Percentiles rank a stretch among this genome's conserved stretches.
These are phyloP conservation scores for Cuniculus paca DNA, from an alignment of 2,797 vertebrate genomes.

Conservation along the genomic window DNA sequence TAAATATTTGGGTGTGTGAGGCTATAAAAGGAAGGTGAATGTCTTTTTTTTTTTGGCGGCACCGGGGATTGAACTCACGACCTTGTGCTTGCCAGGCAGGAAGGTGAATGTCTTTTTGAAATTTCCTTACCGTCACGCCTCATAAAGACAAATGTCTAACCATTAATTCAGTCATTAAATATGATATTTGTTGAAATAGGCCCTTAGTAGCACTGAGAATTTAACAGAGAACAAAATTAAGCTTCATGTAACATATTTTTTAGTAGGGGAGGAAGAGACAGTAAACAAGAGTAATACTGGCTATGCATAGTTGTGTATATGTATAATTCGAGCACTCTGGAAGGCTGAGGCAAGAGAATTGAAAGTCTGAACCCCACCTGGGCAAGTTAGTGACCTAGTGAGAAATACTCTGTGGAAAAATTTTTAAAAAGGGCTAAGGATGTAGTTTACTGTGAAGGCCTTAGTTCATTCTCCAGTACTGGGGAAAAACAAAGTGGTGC, in stretches of 20 bases:
- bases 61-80: too few relatives aligned
- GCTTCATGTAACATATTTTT: conserved; percentile 10
- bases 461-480: neutral
- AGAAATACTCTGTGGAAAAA: neutral
- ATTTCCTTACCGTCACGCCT: conserved; percentile 9
- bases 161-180: conserved; percentile 48
- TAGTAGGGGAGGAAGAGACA: neutral
- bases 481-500: neutral
- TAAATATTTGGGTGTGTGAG: neutral
- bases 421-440: neutral
- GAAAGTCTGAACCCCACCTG: neutral
- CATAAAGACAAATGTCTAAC: conserved; percentile 36
- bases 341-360: neutral
- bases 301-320: neutral
- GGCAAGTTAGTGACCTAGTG: neutral
- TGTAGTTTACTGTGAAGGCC: neutral
- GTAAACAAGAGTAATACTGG: neutral
- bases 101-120: conserved; percentile 15
- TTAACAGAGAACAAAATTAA: conserved; percentile 26
- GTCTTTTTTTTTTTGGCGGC: too few relatives aligned
- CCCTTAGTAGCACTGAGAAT: neutral
- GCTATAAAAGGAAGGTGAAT: neutral
- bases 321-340: neutral
- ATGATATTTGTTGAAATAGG: neutral
- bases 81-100: too few relatives aligned